Base-by-base conservation (phyloP, 2,888 invertebrate species). In the Caenorhabditis sinica region DNA sequence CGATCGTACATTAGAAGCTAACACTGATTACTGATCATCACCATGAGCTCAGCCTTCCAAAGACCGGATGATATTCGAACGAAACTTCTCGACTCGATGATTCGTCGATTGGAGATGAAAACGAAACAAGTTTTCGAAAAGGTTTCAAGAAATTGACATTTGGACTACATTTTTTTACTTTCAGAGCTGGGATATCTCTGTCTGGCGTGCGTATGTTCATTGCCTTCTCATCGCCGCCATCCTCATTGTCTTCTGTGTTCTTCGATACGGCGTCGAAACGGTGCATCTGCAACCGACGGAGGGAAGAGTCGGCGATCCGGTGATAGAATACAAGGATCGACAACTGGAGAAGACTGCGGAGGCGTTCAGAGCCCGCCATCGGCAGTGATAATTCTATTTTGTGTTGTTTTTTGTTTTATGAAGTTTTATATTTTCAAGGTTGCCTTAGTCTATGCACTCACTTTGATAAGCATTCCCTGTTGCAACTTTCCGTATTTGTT, bases 401-500 rank as follows among this genome's bases (percentile, higher is more conserved):
- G 4, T 13, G 36, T 68, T 51, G 13, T 28, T 45, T 56, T 28
- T 56, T n/a, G n/a, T n/a, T n/a, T 51, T 9, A 51, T 51, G 51
- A 51, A 51, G n/a, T 20, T n/a, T 11, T 43, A 13, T 40, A 2
- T 33, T n/a, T n/a, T 56, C 25, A 56, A 23, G 4, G 20, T 23
- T 30, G n/a, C n/a, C n/a, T n/a, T n/a, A n/a, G n/a, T 60, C n/a
- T 28, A 56, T n/a, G 13, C 3, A 28, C 68, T 49, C 3, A 89
- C 89, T 74, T 88, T 88, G 15, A 92, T 89, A 15, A 91, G 80
- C 23, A 92, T 86, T 61, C 92, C 92, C 73, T 92, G 92, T 2
- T 89, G 89, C 93, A 96, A 95, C 95, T 98, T 99, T 80, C 98
- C 98, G 94, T 98, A 99, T 93, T 97, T 97, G 80, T 97, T 95